A percentile compares a stretch with the other conserved stretches of the same genome.
Evolutionary conservation across 2,888 invertebrate genomes (phyloP).

Genomic region (Bombyx huttoni): DNA sequence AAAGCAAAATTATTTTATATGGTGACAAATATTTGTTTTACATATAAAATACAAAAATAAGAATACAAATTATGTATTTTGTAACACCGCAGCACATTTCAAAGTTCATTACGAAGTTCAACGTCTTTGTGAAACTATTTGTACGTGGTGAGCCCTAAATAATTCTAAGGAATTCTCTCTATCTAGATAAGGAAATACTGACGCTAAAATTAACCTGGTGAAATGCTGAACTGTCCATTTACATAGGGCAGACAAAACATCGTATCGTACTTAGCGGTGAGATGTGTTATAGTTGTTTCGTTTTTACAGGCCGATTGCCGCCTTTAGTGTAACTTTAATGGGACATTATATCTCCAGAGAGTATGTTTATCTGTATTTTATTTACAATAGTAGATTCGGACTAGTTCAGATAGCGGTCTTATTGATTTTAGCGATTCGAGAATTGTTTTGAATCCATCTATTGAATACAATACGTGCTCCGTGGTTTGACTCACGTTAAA

Average conservation of each 20-base stretch:
- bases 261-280: conserved; percentile 64
- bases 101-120: not conserved
- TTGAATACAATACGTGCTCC: too few relatives aligned
- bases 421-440: not conserved
- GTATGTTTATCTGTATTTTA: not conserved
- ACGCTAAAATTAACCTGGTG: conserved; percentile 28
- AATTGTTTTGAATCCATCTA: not conserved
- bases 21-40: too few relatives aligned
- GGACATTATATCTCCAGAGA: not conserved
- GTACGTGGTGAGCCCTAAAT: conserved; percentile 3
- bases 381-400: not conserved
- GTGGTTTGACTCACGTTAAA: too few relatives aligned
- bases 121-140: not conserved
- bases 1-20: too few relatives aligned
- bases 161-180: conserved; percentile 13
- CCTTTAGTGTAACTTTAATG: not conserved
- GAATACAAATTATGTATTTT: too few relatives aligned
- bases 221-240: conserved; percentile 54
- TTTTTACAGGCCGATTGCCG: not conserved
- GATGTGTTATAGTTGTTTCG: conserved; percentile 31
- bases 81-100: not conserved
- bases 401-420: not conserved
- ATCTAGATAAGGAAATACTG: conserved; percentile 27
- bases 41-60: too few relatives aligned
- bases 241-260: conserved; percentile 33